phyloP scores from a whole-genome alignment of 1,140 invertebrate genomes.

The Aphidius gifuensis region DNA sequence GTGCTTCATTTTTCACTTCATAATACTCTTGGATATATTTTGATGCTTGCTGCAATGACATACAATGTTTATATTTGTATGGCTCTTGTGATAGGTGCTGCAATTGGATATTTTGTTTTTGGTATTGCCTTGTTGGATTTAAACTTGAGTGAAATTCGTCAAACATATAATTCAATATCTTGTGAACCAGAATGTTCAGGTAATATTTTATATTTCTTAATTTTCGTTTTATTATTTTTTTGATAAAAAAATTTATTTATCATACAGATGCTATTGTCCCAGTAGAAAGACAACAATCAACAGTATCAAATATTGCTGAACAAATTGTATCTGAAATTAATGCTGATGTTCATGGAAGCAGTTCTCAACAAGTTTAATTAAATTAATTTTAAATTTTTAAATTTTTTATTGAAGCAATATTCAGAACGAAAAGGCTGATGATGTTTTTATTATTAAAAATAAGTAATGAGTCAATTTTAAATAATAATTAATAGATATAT shows the following conservation, averaged over 20 bases:
- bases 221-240: slow-evolving; percentile 10
- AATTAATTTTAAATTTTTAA: too few species aligned
- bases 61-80: slow-evolving; percentile 81
- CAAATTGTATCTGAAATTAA: slow-evolving; percentile 32
- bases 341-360: slow-evolving; percentile 12
- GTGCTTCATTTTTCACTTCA: slow-evolving; percentile 51
- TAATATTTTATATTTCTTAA: slow-evolving; percentile 26
- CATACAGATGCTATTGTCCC: slow-evolving; percentile 34
- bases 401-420: too few species aligned
- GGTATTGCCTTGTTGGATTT: slow-evolving; percentile 42
- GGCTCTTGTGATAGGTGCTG: slow-evolving; percentile 72
- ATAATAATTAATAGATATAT: too few species aligned
- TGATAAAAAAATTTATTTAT: slow-evolving; percentile 14
- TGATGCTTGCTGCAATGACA: slow-evolving; percentile 90
- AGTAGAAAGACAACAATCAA: slow-evolving; percentile 37
- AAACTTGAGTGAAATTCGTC: slow-evolving; percentile 36
- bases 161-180: slow-evolving; percentile 28
- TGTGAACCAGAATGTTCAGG: slow-evolving; percentile 45
- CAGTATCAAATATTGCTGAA: slow-evolving; percentile 38
- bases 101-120: slow-evolving; percentile 70
- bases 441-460: too few species aligned
- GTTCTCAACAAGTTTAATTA: not conserved
- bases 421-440: too few species aligned
- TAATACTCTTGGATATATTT: slow-evolving; percentile 69
- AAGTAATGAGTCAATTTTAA: too few species aligned